Evolutionary conservation across 1,140 invertebrate genomes (phyloP).

Genomic region (Brachionus sp.): DNA sequence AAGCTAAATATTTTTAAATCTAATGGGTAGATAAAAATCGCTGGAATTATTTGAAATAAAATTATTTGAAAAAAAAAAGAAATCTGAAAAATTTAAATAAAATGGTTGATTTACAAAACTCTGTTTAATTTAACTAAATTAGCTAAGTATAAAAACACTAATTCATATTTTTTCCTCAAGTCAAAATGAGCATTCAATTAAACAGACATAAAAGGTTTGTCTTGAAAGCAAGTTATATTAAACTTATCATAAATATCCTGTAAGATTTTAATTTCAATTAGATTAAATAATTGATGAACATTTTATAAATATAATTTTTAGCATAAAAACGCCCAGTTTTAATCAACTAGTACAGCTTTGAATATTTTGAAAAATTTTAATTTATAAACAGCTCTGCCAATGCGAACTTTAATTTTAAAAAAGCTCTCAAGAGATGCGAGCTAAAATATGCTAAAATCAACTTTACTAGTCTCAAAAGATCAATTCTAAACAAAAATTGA

Average conservation of each 20-base stretch:
- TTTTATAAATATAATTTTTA: neutral
- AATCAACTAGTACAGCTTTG: no score
- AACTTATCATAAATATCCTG: neutral
- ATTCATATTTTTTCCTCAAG: neutral
- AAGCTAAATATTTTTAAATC: neutral
- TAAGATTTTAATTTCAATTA: neutral
- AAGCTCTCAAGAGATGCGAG: neutral
- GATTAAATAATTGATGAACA: neutral
- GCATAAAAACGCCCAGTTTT: neutral
- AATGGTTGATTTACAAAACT: neutral
- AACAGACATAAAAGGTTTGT: neutral
- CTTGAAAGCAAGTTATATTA: neutral
- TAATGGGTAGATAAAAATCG: neutral
- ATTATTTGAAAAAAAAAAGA: neutral
- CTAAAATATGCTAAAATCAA: neutral
- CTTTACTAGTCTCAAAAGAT: neutral
- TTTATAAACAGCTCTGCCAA: neutral
- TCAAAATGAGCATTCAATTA: neutral
- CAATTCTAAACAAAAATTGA: neutral
- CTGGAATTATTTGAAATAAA: neutral
- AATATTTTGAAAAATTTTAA: neutral
- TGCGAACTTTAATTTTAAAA: neutral
- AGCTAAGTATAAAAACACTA: neutral
- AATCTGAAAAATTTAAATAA: neutral
- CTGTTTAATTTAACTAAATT: neutral